Conservation (phyloP, 2,113 vertebrate genomes). For the Marmota flaviventris region DNA sequence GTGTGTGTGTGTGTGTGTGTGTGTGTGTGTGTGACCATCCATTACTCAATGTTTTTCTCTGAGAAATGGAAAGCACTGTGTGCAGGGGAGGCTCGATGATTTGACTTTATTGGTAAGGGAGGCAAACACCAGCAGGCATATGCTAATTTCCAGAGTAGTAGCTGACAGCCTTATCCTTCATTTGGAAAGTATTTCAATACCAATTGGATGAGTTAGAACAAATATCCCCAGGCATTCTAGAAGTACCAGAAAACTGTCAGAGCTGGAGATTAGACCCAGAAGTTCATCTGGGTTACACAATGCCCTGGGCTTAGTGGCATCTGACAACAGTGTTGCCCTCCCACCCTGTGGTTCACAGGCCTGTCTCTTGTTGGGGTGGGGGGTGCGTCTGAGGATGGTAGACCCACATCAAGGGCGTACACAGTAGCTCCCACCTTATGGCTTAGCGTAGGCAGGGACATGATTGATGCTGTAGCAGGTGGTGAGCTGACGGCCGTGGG, state of each 20-base stretch:
- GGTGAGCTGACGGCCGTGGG: neutral
- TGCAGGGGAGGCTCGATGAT: neutral
- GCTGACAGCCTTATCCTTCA: constrained; percentile 72
- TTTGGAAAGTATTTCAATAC: constrained; percentile 77
- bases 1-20: neutral
- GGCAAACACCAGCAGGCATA: constrained; percentile 57
- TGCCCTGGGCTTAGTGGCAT: constrained; percentile 32
- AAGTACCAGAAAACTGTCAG: constrained; percentile 40
- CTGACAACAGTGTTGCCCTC: neutral
- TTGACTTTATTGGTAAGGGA: constrained; percentile 43
- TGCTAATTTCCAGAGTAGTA: constrained; percentile 68
- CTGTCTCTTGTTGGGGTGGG: neutral
- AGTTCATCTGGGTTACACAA: constrained; percentile 57
- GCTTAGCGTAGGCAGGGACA: neutral
- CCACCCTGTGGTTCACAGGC: neutral
- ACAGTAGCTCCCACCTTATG: neutral
- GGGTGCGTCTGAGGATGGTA: neutral
- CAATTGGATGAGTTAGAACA: constrained; percentile 73
- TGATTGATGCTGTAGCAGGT: constrained; percentile 50
- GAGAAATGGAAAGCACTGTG: neutral
- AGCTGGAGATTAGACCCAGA: constrained; percentile 45
- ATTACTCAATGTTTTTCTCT: neutral
- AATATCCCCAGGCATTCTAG: constrained; percentile 72
- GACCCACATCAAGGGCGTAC: neutral
- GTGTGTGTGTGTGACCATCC: neutral